Conservation (phyloP, 2,888 invertebrate genomes). For the Agelastica alni region DNA sequence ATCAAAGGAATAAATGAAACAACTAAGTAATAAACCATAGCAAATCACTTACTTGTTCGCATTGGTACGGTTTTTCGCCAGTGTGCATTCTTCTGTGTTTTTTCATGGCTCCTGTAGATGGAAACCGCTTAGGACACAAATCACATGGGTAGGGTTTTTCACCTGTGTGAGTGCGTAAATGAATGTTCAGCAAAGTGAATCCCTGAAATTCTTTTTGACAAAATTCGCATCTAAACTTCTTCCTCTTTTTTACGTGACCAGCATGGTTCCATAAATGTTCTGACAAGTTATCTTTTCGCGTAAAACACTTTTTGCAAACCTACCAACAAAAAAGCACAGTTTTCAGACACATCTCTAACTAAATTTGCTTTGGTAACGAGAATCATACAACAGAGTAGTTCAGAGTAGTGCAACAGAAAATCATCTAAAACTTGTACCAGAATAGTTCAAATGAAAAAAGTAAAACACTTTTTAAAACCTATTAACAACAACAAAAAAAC, state of each 20-base stretch:
- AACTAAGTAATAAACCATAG: no score
- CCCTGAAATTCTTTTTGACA: constrained; percentile 72
- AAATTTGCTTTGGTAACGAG: no score
- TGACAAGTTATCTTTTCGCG: constrained; percentile 73
- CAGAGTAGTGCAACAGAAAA: no score
- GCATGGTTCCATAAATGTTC: constrained; percentile 72
- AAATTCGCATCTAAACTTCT: constrained; percentile 65
- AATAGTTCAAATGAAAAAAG: no score
- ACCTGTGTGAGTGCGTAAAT: constrained; percentile 71
- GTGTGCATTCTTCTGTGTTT: constrained; percentile 69
- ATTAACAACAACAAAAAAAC: no score
- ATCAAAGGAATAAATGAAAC: no score
- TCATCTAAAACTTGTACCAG: no score
- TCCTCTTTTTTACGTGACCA: constrained; percentile 61
- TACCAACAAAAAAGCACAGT: constrained; percentile 49
- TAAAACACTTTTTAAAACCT: no score
- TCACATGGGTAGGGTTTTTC: constrained; percentile 70
- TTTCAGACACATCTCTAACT: no score
- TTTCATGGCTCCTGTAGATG: constrained; percentile 74
- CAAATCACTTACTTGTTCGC: constrained; percentile 54
- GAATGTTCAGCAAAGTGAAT: constrained; percentile 64
- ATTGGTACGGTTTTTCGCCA: constrained; percentile 64
- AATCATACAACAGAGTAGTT: no score
- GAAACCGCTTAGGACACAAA: constrained; percentile 72
- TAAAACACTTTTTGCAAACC: constrained; percentile 68